These are phyloP conservation scores for Myopa tessellatipennis DNA, from an alignment of 2,888 invertebrate species.

Conservation along the genomic window DNA sequence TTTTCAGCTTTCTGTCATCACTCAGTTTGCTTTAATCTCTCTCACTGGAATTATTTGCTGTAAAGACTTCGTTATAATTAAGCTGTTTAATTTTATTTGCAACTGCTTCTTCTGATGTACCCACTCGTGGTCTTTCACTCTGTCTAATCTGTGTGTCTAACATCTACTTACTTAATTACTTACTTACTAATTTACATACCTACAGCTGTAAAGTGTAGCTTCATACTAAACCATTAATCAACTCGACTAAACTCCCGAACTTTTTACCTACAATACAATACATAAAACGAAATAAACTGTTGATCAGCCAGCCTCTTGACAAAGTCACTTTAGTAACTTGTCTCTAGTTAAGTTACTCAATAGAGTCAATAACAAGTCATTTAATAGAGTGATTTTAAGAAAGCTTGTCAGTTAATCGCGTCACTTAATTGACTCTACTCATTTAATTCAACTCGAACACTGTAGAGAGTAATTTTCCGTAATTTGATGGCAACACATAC, in stretches of 20 bases:
- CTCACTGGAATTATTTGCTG: slow-evolving; percentile 23
- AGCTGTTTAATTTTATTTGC: background rate
- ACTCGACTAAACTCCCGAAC: slow-evolving; percentile 25
- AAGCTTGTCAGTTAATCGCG: too few species aligned
- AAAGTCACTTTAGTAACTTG: background rate
- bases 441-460: too few species aligned
- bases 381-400: too few species aligned
- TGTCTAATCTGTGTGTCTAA: slow-evolving; percentile 22
- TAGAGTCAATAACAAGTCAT: too few species aligned
- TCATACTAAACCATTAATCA: slow-evolving; percentile 12
- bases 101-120: slow-evolving; percentile 7
- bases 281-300: slow-evolving; percentile 30
- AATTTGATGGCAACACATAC: too few species aligned
- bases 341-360: too few species aligned
- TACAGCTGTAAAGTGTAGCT: background rate
- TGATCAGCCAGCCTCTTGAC: background rate
- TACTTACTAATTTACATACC: background rate
- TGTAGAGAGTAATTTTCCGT: too few species aligned
- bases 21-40: slow-evolving; percentile 21
- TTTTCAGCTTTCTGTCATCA: background rate
- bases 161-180: slow-evolving; percentile 4
- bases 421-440: too few species aligned
- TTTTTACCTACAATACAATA: slow-evolving; percentile 16
- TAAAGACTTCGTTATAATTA: background rate
- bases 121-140: slow-evolving; percentile 17